Percentiles rank a stretch among this genome's conserved stretches.
These are phyloP conservation scores for Scrobipalpa costella DNA, from an alignment of 2,888 invertebrate genomes.

Conservation along the genomic window DNA sequence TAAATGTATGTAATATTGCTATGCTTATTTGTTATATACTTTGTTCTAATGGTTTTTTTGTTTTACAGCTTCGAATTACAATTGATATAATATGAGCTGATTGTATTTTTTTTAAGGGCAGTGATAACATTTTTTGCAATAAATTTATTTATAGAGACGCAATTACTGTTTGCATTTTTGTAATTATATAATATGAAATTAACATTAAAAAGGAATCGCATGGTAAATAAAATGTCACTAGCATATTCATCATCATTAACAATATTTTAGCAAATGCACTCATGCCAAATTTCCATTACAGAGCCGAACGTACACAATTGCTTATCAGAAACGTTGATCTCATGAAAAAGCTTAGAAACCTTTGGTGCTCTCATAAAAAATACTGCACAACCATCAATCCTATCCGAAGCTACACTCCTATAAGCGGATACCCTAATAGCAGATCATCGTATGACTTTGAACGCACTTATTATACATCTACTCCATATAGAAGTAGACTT, in stretches of 20 bases:
- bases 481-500: slow-evolving; percentile 67
- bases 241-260: neutral
- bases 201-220: neutral
- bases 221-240: neutral
- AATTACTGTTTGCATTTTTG: neutral
- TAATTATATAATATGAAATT: neutral
- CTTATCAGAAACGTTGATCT: slow-evolving; percentile 83
- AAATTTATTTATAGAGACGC: slow-evolving; percentile 42
- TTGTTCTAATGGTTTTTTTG: no score
- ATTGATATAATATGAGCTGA: no score
- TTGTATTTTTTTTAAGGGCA: slow-evolving; percentile 52
- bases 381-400: slow-evolving; percentile 73
- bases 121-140: slow-evolving; percentile 58
- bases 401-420: slow-evolving; percentile 65
- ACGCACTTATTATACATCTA: slow-evolving; percentile 70
- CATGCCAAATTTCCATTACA: slow-evolving; percentile 55
- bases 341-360: slow-evolving; percentile 81
- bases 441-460: slow-evolving; percentile 70
- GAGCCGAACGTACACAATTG: slow-evolving; percentile 82
- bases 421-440: slow-evolving; percentile 74
- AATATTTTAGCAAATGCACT: slow-evolving; percentile 5
- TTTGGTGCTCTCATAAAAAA: slow-evolving; percentile 83
- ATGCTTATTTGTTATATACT: no score
- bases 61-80: no score
- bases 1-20: no score